These are phyloP conservation scores for Scomberomorus guttatus DNA, from an alignment of 2,797 vertebrate genomes.

Conservation along the genomic window DNA sequence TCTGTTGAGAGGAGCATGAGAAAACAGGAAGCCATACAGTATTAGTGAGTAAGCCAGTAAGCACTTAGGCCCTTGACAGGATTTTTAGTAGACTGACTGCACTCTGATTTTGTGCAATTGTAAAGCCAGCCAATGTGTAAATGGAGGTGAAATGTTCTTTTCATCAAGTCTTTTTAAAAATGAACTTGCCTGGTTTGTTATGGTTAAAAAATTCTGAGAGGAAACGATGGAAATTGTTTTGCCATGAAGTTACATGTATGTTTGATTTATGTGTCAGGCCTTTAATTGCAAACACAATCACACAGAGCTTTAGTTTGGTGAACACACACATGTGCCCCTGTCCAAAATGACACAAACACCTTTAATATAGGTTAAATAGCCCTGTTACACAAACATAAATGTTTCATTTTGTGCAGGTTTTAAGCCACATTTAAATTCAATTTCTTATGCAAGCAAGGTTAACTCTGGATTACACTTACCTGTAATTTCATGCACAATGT, in stretches of 20 bases:
- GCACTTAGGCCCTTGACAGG: background rate
- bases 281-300: background rate
- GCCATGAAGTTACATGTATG: too few species aligned
- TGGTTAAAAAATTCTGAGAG: too few species aligned
- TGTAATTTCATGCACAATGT: background rate
- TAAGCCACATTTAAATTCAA: background rate
- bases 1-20: background rate
- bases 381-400: background rate
- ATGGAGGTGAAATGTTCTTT: background rate
- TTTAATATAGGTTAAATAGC: background rate
- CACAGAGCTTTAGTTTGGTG: background rate
- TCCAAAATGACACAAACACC: background rate
- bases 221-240: background rate
- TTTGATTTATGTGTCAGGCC: background rate
- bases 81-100: constrained; percentile 8
- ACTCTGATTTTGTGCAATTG: background rate
- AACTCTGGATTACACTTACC: background rate
- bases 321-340: background rate
- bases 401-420: constrained; percentile 3
- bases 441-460: background rate
- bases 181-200: too few species aligned
- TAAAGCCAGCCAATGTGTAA: background rate
- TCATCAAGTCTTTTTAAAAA: too few species aligned
- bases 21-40: constrained; percentile 15
- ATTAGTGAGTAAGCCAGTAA: background rate